Conservation (phyloP, 2,888 invertebrate species). For the Drosophila prolongata region DNA sequence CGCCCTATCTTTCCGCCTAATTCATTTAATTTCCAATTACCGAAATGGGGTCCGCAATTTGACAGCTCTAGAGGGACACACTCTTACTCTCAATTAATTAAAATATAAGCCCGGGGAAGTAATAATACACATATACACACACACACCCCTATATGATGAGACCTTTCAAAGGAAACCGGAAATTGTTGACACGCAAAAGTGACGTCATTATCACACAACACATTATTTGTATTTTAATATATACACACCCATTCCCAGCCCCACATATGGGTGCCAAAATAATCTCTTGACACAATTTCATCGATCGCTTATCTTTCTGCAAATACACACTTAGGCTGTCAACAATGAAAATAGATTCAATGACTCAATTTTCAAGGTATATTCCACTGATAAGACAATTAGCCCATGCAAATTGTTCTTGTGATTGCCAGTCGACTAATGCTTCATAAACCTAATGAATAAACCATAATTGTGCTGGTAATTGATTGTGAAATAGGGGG, state of each 20-base stretch:
- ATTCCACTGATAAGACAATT: conserved; percentile 13
- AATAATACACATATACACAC: conserved; percentile 8
- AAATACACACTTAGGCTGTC: conserved; percentile 36
- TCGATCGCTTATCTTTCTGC: conserved; percentile 19
- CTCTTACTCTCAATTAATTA: conserved; percentile 55
- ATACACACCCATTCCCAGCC: background rate
- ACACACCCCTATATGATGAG: conserved; percentile 21
- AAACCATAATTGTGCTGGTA: conserved; percentile 26
- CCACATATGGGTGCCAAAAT: conserved; percentile 32
- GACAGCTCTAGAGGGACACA: conserved; percentile 21
- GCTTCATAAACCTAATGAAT: conserved; percentile 22
- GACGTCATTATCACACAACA: conserved; percentile 40
- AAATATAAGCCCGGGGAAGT: conserved; percentile 8
- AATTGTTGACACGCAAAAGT: conserved; percentile 43
- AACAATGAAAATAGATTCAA: conserved; percentile 45
- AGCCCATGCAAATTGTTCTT: conserved; percentile 16
- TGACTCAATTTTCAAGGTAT: conserved; percentile 37
- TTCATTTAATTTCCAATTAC: conserved; percentile 67
- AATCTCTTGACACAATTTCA: conserved; percentile 66
- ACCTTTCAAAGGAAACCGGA: conserved; percentile 34
- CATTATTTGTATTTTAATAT: conserved; percentile 10
- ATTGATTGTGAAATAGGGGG: conserved; percentile 27
- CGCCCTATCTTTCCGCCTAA: conserved; percentile 54
- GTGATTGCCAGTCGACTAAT: background rate
- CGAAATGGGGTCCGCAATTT: conserved; percentile 36